Base-by-base conservation (phyloP, 2,113 vertebrate genomes). In the Synchiropus splendidus region DNA sequence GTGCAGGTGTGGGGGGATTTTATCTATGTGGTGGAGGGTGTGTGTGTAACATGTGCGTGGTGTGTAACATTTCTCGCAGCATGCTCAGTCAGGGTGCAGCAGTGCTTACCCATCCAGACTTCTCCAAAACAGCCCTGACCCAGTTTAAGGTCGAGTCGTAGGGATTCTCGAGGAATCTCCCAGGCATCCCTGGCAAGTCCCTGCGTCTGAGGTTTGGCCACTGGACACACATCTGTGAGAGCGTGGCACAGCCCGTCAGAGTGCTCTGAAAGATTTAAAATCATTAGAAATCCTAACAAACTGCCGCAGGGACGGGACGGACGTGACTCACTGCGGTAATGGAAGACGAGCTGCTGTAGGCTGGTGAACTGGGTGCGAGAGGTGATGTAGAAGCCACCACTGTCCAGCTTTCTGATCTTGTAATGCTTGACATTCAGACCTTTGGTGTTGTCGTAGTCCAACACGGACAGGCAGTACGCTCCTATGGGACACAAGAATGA, bases 111-210 rank as follows among this genome's bases (percentile, higher is more conserved):
- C 92, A 97, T 95, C 94, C 94, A 97, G 58, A 98, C 94, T 72
- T 98, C 94, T 72, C 94, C 94, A 0, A 98, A 98, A 60, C 94
- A 98, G 64, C 94, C 94, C 82, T 97, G 92, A 10, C 94, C 94
- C 60, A 98, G 88, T 75, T 97, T 98, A 42, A 97, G 83, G 58
- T 97, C 94, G n/a, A 98, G 86, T 27, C 89, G 83, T 54, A 98
- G 85, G 0, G 94, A 96, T 57, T 92, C 90, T 51, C 94, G 81
- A 4, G 92, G 90, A 61, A 97, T 98, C 66, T 98, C 94, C 94
- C 94, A 98, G 49, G 93, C 93, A 0, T 98, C 94, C 33, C 92
- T 86, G 42, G 92, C 90, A 38, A 97, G 83, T 16, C 94, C 94
- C 79, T 97, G 94, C 6, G 93, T 98, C 83, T 98, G 94, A 2